These are phyloP conservation scores for Diarsia rubi DNA, from an alignment of 2,888 invertebrate species.

Conservation along the genomic window DNA sequence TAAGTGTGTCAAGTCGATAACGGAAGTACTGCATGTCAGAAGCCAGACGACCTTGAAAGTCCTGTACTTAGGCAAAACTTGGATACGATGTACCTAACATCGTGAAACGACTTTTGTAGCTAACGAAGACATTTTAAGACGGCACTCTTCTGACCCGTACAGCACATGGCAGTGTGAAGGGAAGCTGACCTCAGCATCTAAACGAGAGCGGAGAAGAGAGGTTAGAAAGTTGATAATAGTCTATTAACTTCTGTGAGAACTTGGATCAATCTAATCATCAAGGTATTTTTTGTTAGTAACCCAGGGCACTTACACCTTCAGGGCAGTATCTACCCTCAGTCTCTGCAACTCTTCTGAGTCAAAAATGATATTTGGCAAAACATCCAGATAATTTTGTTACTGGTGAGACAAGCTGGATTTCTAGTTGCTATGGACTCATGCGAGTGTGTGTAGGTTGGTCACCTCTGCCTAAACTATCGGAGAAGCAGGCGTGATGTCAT, in stretches of 20 bases:
- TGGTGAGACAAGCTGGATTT: neutral
- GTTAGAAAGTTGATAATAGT: neutral
- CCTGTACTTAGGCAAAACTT: neutral
- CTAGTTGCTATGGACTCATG: neutral
- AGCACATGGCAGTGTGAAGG: neutral
- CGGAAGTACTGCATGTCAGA: conserved; percentile 27
- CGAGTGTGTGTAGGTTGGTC: neutral
- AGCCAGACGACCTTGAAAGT: conserved; percentile 12
- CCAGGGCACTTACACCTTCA: neutral
- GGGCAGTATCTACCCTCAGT: neutral
- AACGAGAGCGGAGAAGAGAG: neutral
- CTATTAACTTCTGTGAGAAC: neutral
- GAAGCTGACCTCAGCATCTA: neutral
- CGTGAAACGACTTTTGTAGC: neutral
- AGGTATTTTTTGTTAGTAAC: neutral
- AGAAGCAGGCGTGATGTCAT: neutral
- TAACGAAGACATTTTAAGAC: neutral
- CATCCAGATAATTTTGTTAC: neutral
- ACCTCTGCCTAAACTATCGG: neutral
- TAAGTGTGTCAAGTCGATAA: neutral
- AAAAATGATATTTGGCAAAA: neutral
- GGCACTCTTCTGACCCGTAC: neutral
- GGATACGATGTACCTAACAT: neutral
- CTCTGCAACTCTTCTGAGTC: too few relatives aligned
- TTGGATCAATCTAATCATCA: neutral